Base-by-base conservation (phyloP, 1,140 invertebrate species). In the Trichogramma pretiosum region DNA sequence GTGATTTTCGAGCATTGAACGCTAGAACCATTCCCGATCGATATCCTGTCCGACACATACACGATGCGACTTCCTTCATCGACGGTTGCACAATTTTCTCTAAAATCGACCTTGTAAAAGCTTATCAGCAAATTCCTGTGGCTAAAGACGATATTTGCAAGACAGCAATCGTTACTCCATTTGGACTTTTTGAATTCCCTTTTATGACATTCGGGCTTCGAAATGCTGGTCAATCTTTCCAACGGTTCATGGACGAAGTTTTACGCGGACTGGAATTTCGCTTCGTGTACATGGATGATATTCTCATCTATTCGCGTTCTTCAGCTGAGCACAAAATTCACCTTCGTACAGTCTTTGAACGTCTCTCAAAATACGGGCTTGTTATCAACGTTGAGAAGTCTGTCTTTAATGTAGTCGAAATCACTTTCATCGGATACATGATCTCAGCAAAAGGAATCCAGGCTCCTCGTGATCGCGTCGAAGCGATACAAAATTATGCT, bases 191-290 rank as follows among this genome's bases (percentile, higher is more conserved):
- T 3, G 63, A 67, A 49, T 68, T 63, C 35, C 48, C 50, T 2
- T 50, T 17, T 9, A 65, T 65, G 57, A 49, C 56, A 2, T 65
- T 68, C 44, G 63, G 62, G 8, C 43, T 72, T 8, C 40, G 54
- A 3, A 65, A 68, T 41, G 58, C 61, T 11, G 60, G 49, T 1
- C 59, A 66, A 44, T 13, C 17, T 7, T 21, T 38, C 24, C 18
- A 38, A 38, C 4, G 36, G 13, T 38, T 38, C 18, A 39, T 39
- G 19, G 61, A 74, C 56, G 36, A 61, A 22, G 50, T 70, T 1
- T 19, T 9, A 5, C 37, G 60, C 22, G 64, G 57, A 5, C 50
- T 65, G 18, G 52, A 56, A 10, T 64, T 57, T 45, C 30, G 32
- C 9, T 62, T 50, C 37, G 11, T 24, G 7, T 65, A 59, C 39